Conservation (phyloP, 2,113 vertebrate species). For the Mugil cephalus region DNA sequence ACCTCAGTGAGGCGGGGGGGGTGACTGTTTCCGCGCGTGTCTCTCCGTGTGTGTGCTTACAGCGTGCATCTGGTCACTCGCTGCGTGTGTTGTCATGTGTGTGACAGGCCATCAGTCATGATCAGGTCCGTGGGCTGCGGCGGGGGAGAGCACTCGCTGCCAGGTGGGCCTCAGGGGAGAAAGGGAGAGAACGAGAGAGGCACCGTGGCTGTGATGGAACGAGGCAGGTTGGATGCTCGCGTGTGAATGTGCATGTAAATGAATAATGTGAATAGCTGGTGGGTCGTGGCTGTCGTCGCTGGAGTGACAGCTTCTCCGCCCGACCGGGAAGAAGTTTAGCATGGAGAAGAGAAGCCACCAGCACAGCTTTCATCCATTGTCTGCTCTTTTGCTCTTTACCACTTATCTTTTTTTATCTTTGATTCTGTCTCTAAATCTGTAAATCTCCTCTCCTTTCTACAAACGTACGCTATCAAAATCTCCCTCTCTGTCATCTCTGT, state of each 20-base stretch:
- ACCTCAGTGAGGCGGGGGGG: conserved; percentile 27
- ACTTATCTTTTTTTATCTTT: background rate
- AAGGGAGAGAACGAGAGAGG: background rate
- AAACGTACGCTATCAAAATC: conserved; percentile 1
- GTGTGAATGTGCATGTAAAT: conserved; percentile 14
- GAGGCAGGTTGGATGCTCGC: conserved; percentile 3
- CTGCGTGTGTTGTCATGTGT: conserved; percentile 41
- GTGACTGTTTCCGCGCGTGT: background rate
- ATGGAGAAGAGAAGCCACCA: background rate
- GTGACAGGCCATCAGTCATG: conserved; percentile 58
- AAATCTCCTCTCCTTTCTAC: background rate
- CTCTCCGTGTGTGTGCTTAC: background rate
- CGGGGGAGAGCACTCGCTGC: conserved; percentile 3
- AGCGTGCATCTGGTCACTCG: conserved; percentile 30
- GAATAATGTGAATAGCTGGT: conserved; percentile 13
- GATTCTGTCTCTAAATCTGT: background rate
- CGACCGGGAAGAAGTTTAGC: conserved; percentile 2
- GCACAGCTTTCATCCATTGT: background rate
- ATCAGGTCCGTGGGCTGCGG: conserved; percentile 26
- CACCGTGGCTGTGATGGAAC: conserved; percentile 27
- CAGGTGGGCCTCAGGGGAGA: conserved; percentile 34
- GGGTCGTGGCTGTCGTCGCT: conserved; percentile 8
- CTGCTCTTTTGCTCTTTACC: background rate
- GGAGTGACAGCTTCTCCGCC: conserved; percentile 45
- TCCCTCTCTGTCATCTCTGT: conserved; percentile 1